Conservation (phyloP, 2,888 invertebrate species). For the Netelia inedita region DNA sequence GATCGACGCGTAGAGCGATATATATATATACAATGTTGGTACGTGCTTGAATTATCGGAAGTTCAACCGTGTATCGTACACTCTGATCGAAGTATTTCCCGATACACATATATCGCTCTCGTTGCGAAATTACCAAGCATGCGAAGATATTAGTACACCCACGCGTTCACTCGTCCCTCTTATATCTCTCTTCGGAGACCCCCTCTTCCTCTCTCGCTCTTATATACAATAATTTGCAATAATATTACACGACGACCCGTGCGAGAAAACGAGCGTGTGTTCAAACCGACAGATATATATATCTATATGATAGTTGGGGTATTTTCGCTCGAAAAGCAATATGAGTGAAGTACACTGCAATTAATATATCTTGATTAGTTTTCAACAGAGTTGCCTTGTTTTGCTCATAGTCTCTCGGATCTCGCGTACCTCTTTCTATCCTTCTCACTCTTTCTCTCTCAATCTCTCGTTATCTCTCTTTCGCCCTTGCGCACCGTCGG, state of each 20-base stretch:
- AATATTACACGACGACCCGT: conserved; percentile 75
- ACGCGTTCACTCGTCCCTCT: conserved; percentile 33
- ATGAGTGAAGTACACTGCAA: conserved; percentile 81
- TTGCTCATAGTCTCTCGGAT: conserved; percentile 68
- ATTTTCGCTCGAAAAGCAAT: conserved; percentile 74
- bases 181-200: neutral
- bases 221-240: conserved; percentile 78
- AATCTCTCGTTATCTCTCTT: conserved; percentile 46
- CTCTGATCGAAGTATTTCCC: conserved; percentile 49
- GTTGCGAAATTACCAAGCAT: conserved; percentile 50
- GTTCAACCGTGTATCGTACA: conserved; percentile 36
- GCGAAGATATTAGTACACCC: conserved; percentile 60
- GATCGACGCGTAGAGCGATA: neutral
- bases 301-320: conserved; percentile 49
- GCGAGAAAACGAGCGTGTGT: conserved; percentile 62
- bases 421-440: conserved; percentile 70
- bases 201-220: conserved; percentile 10
- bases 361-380: conserved; percentile 83
- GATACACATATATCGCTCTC: conserved; percentile 25
- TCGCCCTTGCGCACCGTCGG: conserved; percentile 40
- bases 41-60: conserved; percentile 29
- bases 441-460: conserved; percentile 41
- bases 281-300: conserved; percentile 17
- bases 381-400: conserved; percentile 78
- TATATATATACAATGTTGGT: neutral